These are phyloP conservation scores for Drymonia ruficornis DNA, from an alignment of 2,888 invertebrate species.

Conservation along the genomic window DNA sequence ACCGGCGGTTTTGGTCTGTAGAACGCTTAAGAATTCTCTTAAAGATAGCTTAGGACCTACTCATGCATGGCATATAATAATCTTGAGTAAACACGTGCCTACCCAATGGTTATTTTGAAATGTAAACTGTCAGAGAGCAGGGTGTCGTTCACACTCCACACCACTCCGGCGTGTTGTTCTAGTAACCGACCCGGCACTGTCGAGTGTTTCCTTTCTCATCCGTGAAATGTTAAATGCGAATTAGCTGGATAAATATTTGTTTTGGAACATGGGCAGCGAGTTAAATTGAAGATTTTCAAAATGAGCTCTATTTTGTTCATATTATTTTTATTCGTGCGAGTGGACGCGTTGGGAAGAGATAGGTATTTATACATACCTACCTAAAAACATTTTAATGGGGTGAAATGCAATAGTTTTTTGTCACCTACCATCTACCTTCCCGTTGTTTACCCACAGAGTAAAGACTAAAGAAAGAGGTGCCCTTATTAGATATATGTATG, in stretches of 20 bases:
- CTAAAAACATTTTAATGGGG: too few species aligned
- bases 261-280: slow-evolving; percentile 68
- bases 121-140: slow-evolving; percentile 39
- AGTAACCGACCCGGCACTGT: slow-evolving; percentile 75
- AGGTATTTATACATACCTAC: too few species aligned
- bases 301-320: slow-evolving; percentile 15
- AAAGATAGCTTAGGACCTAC: too few species aligned
- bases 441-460: too few species aligned
- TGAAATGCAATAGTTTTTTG: too few species aligned
- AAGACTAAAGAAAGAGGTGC: too few species aligned
- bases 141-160: slow-evolving; percentile 44
- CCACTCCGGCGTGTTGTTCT: slow-evolving; percentile 72
- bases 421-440: too few species aligned
- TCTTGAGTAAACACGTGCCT: not conserved
- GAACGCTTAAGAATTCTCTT: too few species aligned
- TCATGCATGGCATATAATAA: not conserved
- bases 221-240: slow-evolving; percentile 76
- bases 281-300: slow-evolving; percentile 64
- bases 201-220: slow-evolving; percentile 75
- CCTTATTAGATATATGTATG: too few species aligned
- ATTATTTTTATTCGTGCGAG: slow-evolving; percentile 2
- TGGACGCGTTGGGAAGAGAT: not conserved
- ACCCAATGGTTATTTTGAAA: slow-evolving; percentile 35
- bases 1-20: too few species aligned
- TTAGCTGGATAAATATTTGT: slow-evolving; percentile 81